Conservation (phyloP, 2,888 invertebrate genomes). For the Deilephila elpenor region DNA sequence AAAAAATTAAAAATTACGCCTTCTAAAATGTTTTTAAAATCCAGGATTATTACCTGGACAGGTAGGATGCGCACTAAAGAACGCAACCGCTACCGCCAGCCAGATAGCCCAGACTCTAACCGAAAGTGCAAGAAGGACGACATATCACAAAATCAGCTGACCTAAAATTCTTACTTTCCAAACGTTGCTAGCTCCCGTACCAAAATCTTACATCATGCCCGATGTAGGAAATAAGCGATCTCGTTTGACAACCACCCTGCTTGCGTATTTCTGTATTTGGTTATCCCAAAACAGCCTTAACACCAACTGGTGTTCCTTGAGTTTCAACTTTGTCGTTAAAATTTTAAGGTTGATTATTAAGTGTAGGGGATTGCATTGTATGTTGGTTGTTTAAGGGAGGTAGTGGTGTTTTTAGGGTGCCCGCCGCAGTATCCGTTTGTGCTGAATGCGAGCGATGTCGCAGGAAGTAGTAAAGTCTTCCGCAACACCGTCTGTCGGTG, state of each 20-base stretch:
- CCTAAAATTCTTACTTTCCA: too few relatives aligned
- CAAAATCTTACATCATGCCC: conserved; percentile 78
- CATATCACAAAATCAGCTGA: too few relatives aligned
- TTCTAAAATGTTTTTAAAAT: too few relatives aligned
- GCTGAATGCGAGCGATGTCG: conserved; percentile 73
- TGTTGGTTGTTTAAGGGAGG: conserved; percentile 36
- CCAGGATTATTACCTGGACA: too few relatives aligned
- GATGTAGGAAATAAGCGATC: conserved; percentile 79
- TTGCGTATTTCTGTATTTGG: conserved; percentile 60
- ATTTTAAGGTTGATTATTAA: conserved; percentile 32
- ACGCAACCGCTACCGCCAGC: too few relatives aligned
- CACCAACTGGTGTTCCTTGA: neutral
- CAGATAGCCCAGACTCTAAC: too few relatives aligned
- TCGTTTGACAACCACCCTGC: conserved; percentile 67
- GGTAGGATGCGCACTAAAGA: too few relatives aligned
- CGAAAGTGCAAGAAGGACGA: too few relatives aligned
- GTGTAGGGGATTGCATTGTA: conserved; percentile 25
- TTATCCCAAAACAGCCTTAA: conserved; percentile 38
- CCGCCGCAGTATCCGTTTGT: conserved; percentile 76
- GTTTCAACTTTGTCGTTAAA: rapidly evolving
- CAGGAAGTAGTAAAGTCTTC: conserved; percentile 85
- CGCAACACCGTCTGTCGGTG: conserved; percentile 70
- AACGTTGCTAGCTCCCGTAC: too few relatives aligned
- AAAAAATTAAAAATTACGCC: too few relatives aligned
- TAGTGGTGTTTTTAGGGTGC: conserved; percentile 70